Evolutionary conservation across 2,113 vertebrate genomes (phyloP), one percentile per base, ranked within the genome.

Genomic region (Pachycephala philippinensis): DNA sequence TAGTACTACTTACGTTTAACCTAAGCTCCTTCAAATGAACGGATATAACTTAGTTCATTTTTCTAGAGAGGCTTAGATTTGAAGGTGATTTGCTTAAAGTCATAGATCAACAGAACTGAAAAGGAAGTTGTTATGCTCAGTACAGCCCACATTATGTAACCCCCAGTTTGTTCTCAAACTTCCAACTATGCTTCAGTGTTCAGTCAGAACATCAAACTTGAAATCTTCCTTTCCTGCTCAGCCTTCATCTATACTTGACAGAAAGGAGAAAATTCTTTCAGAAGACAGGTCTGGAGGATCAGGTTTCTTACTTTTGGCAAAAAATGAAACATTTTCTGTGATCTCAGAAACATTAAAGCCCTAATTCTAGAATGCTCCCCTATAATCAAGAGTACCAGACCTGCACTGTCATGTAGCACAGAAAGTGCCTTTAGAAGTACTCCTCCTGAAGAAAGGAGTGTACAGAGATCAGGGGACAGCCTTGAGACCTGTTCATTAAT

Each of bases 81-180:
- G 68, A 94, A 88, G 56, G 54, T 84, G 82, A 93, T 91, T 91
- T 96, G 30, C 68, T 59, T 92, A 27, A 93, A 90, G 54, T 86
- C 87, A 86, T 61, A 84, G 59, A 86, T 77, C 66, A 90, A 49
- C 71, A 50, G 75, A 88, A 74, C 20, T 70, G 24, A 86, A 91
- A 96, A 94, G n/a, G 59, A 61, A 85, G n/a, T 52, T 80, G 45
- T 80, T 88, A 61, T 53, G 13, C 42, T 88, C 31, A 50, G 10
- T 70, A 52, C 24, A 84, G 26, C 30, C 63, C 37, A 57, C 22
- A 40, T 90, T 39, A 77, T 66, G 6, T 81, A 88, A 81, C 4
- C 10, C 14, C 1, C 4, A 49, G 33, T 30, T 78, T 89, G 13
- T 15, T 14, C 19, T 78, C 30, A 50, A 42, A 21, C 16, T 85